phyloP scores from a whole-genome alignment of 2,888 invertebrate genomes.

The Synergus laeviventris region DNA sequence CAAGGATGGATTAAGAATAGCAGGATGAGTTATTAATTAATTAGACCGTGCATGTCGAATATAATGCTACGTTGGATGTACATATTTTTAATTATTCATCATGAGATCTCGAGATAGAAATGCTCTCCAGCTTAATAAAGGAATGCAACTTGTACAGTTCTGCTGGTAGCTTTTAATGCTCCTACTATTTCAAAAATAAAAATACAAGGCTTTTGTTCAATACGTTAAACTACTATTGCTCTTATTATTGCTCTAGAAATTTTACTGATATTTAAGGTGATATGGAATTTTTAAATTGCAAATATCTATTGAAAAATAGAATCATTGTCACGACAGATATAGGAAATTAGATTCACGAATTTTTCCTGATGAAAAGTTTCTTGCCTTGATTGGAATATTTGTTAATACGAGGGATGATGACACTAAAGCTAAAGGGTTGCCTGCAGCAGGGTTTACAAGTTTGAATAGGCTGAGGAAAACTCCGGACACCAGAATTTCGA shows the following conservation, averaged over 20 bases:
- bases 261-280: too few relatives aligned
- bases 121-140: neutral
- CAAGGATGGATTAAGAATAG: conserved; percentile 1
- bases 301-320: neutral
- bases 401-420: conserved; percentile 20
- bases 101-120: conserved; percentile 21
- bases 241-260: too few relatives aligned
- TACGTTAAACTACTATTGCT: too few relatives aligned
- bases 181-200: neutral
- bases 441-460: conserved; percentile 9
- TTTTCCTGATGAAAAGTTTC: conserved; percentile 16
- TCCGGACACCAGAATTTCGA: conserved; percentile 43
- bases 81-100: conserved; percentile 25
- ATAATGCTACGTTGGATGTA: conserved; percentile 4
- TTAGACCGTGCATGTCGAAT: conserved; percentile 15
- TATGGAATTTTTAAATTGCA: neutral
- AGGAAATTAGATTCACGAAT: conserved; percentile 4
- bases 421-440: conserved; percentile 31
- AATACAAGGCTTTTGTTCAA: too few relatives aligned
- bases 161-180: neutral
- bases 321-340: neutral
- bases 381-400: conserved; percentile 15
- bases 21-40: conserved; percentile 15
- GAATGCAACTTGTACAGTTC: neutral
- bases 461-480: conserved; percentile 15